Conservation (phyloP, 2,113 vertebrate genomes). For the Lonchura striata region DNA sequence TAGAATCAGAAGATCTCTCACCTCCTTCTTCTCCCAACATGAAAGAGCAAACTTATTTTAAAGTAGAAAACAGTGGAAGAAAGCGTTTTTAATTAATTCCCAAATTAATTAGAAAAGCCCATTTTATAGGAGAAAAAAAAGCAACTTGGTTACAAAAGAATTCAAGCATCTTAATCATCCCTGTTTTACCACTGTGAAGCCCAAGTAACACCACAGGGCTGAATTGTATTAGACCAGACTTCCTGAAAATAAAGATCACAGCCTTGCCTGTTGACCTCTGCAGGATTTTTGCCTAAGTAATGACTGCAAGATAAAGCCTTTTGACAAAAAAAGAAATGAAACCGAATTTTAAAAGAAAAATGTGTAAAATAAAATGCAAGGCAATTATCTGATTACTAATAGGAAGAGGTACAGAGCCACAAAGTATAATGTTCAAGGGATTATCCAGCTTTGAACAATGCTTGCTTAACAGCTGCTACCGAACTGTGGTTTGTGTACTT, state of each 20-base stretch:
- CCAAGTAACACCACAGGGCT: background rate
- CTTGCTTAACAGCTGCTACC: conserved; percentile 55
- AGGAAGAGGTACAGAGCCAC: conserved; percentile 30
- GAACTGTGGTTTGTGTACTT: conserved; percentile 33
- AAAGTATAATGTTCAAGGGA: conserved; percentile 46
- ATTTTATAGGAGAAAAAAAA: background rate
- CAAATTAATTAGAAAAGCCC: background rate
- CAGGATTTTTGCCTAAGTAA: conserved; percentile 15
- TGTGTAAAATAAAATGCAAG: background rate
- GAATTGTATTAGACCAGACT: background rate
- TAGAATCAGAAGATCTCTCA: background rate
- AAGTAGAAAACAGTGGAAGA: background rate
- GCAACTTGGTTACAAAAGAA: background rate
- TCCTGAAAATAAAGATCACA: background rate
- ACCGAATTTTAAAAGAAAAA: conserved; percentile 29
- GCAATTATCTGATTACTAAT: conserved; percentile 50
- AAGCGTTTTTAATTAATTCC: background rate
- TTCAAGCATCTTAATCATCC: background rate
- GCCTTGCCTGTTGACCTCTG: conserved; percentile 22
- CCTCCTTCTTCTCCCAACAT: background rate
- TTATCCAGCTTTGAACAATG: conserved; percentile 52
- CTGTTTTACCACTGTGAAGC: background rate
- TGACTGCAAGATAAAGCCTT: conserved; percentile 32
- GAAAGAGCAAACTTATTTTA: background rate
- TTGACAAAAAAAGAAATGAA: conserved; percentile 10